A percentile compares a stretch with the other conserved stretches of the same genome.
phyloP scores from a whole-genome alignment of 2,113 vertebrate species.

The Xyrauchen texanus region DNA sequence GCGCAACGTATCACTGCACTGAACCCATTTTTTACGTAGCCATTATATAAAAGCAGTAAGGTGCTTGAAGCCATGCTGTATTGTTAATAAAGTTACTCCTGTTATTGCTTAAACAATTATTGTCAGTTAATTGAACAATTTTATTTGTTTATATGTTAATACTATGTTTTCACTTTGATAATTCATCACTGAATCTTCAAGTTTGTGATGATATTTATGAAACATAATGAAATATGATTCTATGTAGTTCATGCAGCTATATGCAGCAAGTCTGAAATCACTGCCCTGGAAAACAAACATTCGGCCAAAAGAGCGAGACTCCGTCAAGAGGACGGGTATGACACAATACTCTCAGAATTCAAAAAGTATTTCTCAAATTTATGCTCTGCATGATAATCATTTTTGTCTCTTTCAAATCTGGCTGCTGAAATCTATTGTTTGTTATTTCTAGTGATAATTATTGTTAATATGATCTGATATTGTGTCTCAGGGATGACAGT shows the following conservation, averaged over 20 bases:
- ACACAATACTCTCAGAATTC: not conserved
- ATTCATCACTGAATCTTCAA: no score
- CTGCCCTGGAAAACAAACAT: constrained; percentile 79
- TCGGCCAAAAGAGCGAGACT: constrained; percentile 83
- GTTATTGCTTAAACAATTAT: no score
- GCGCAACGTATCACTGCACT: no score
- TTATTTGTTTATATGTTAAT: no score
- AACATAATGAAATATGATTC: not conserved
- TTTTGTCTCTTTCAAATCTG: not conserved
- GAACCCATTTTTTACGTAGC: no score
- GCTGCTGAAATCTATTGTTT: not conserved
- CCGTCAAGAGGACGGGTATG: constrained; percentile 77
- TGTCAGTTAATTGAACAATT: no score
- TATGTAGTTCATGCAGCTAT: constrained; percentile 81
- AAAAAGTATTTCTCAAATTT: not conserved
- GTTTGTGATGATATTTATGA: no score
- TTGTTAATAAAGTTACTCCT: no score
- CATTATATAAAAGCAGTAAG: no score
- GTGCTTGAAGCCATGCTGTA: no score
- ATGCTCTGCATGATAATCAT: not conserved
- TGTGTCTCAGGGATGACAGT: constrained; percentile 69
- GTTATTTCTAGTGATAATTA: constrained; percentile 21
- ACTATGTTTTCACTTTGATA: no score
- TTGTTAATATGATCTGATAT: not conserved
- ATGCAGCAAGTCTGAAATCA: constrained; percentile 75